phyloP scores from a whole-genome alignment of 2,113 vertebrate species.

The Panurus biarmicus region DNA sequence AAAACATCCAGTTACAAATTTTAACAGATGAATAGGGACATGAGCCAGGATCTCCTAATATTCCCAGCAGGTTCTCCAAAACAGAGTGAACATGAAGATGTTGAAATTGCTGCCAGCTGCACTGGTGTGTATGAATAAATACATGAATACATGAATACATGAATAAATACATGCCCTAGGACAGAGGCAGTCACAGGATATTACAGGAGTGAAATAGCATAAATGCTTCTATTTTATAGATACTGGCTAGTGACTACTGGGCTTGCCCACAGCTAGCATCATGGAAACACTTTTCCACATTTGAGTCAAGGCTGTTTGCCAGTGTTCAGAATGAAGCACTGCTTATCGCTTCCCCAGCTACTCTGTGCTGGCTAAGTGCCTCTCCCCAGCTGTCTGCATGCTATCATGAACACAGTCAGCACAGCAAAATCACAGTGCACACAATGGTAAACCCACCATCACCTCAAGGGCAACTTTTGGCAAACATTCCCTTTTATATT shows the following conservation, averaged over 20 bases:
- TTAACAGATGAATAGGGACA: neutral
- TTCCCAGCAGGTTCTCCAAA: neutral
- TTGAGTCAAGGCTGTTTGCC: neutral
- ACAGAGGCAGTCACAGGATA: neutral
- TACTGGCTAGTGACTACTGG: neutral
- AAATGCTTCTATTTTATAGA: neutral
- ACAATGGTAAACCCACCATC: neutral
- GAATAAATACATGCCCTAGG: neutral
- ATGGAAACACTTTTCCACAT: neutral
- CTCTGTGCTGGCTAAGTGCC: neutral
- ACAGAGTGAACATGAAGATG: neutral
- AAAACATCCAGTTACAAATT: neutral
- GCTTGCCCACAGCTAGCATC: neutral
- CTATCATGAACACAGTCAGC: neutral
- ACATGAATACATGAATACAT: rapidly evolving
- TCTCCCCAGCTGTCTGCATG: neutral
- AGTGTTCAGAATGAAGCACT: neutral
- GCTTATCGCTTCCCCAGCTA: neutral
- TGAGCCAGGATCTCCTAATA: neutral
- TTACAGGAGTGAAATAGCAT: neutral
- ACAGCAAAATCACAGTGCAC: neutral
- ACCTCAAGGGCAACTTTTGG: neutral
- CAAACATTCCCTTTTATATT: neutral
- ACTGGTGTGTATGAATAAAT: neutral
- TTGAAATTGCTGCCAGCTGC: neutral